phyloP scores from a whole-genome alignment of 2,888 invertebrate genomes.

The Panzeria rudis region DNA sequence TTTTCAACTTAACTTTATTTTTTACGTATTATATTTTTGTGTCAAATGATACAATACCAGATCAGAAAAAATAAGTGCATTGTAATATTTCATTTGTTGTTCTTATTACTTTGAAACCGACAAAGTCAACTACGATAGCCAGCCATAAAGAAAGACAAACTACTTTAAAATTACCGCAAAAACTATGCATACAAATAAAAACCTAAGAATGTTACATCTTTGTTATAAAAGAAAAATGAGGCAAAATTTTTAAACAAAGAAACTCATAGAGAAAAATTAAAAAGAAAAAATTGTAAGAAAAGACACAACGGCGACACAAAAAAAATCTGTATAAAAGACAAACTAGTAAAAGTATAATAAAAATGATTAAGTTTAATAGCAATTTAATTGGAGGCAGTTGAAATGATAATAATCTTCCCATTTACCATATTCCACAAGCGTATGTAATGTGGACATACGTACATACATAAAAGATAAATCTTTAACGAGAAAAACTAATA shows the following conservation, averaged over 20 bases:
- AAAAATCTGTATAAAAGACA: background rate
- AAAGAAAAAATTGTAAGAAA: constrained; percentile 14
- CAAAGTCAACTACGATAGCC: constrained; percentile 4
- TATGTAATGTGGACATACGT: background rate
- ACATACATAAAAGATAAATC: background rate
- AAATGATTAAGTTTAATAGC: constrained; percentile 55
- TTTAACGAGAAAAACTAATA: too few relatives aligned
- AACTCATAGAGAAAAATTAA: constrained; percentile 7
- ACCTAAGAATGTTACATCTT: background rate
- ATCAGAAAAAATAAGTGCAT: constrained; percentile 18
- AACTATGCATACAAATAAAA: background rate
- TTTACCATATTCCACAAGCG: background rate
- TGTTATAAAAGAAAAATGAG: constrained; percentile 25
- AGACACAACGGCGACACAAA: constrained; percentile 45
- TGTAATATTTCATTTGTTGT: constrained; percentile 21
- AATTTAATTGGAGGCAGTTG: constrained; percentile 64
- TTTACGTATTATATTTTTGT: constrained; percentile 8
- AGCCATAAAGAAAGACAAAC: constrained; percentile 27
- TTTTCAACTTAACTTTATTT: background rate
- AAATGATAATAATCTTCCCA: constrained; percentile 56
- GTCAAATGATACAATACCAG: constrained; percentile 8
- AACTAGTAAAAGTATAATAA: constrained; percentile 23
- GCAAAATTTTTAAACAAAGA: constrained; percentile 41
- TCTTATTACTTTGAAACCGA: constrained; percentile 18
- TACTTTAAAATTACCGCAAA: constrained; percentile 45